Conservation (phyloP, 2,797 vertebrate species). For the Sarcoramphus papa region DNA sequence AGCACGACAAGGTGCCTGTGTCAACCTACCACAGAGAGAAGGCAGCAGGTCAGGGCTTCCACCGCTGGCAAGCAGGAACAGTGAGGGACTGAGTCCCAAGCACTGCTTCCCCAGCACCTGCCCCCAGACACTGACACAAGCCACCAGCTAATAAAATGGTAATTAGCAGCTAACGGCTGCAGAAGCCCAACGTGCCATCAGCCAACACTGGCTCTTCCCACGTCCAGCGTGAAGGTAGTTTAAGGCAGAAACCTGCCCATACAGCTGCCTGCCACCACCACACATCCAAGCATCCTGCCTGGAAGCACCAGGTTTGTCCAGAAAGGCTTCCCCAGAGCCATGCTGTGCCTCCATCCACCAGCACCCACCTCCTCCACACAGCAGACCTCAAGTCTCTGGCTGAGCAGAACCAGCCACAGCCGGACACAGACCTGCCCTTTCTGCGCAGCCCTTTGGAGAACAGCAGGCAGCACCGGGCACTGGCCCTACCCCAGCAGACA, state of each 20-base stretch:
- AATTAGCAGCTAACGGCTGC: not conserved
- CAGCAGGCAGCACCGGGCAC: not conserved
- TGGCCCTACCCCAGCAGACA: not conserved
- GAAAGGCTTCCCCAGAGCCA: not conserved
- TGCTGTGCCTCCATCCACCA: not conserved
- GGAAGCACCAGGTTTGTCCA: not conserved
- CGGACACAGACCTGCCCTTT: not conserved
- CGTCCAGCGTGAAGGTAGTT: not conserved
- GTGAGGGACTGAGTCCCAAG: not conserved
- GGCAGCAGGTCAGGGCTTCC: not conserved
- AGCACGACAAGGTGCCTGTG: accelerated
- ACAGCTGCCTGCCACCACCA: not conserved
- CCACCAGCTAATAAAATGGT: not conserved
- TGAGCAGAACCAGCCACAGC: not conserved
- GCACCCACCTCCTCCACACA: not conserved
- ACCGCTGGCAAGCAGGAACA: not conserved
- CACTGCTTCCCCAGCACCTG: not conserved
- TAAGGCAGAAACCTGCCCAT: not conserved
- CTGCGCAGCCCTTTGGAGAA: not conserved
- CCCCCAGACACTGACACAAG: not conserved
- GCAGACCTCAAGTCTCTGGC: not conserved
- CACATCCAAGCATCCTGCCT: not conserved
- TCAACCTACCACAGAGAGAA: not conserved
- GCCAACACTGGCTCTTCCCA: not conserved
- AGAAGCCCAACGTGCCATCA: not conserved